phyloP scores from a whole-genome alignment of 2,113 vertebrate genomes.

The Nanger granti region DNA sequence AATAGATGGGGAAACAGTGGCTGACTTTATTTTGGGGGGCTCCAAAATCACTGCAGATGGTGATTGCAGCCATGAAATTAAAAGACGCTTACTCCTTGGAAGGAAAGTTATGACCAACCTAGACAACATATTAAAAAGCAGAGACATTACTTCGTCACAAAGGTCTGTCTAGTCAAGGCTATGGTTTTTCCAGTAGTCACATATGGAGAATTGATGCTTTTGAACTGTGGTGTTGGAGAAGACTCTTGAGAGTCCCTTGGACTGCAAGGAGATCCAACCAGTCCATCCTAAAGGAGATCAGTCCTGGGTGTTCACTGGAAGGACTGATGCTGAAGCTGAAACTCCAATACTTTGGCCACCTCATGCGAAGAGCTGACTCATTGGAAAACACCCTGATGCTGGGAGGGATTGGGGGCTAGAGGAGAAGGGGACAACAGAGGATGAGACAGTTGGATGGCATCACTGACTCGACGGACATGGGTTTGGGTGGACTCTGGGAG shows the following conservation, averaged over 20 bases:
- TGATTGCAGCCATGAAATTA: background rate
- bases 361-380: background rate
- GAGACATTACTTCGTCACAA: background rate
- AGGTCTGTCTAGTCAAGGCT: background rate
- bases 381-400: background rate
- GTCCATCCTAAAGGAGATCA: background rate
- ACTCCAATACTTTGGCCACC: background rate
- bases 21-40: background rate
- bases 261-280: background rate
- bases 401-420: background rate
- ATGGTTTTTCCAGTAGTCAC: background rate
- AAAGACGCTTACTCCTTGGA: background rate
- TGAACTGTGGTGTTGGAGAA: background rate
- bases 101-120: background rate
- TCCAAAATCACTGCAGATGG: background rate
- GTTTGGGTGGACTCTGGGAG: background rate
- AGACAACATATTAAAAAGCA: background rate
- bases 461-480: rapidly evolving
- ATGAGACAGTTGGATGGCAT: background rate
- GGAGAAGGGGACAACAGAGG: background rate
- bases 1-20: background rate
- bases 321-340: background rate
- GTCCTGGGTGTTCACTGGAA: background rate
- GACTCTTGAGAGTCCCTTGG: background rate
- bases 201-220: background rate